Percentiles rank a stretch among this genome's conserved stretches.
Evolutionary conservation across 2,888 invertebrate genomes (phyloP).

Genomic region (Mellilla xanthometata): DNA sequence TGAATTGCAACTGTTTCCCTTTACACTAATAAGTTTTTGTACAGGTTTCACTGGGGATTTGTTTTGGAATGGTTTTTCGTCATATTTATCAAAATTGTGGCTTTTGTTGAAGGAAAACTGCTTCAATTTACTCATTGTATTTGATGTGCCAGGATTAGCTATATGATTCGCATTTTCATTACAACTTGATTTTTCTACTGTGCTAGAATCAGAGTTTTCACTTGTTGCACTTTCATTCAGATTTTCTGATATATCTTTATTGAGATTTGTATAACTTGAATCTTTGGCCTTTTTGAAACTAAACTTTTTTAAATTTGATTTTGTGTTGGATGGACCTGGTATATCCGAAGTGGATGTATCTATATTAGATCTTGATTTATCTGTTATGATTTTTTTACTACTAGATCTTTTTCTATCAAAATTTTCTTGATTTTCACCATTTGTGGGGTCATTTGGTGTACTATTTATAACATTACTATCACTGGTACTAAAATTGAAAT

Average conservation of each 20-base stretch:
- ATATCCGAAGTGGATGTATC: no score
- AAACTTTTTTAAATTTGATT: no score
- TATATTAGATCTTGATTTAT: no score
- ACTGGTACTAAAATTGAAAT: slow-evolving; percentile 47
- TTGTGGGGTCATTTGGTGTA: neutral
- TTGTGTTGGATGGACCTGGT: no score
- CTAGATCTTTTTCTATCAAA: slow-evolving; percentile 3
- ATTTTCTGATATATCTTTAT: neutral
- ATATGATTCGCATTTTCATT: neutral
- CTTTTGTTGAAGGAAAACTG: slow-evolving; percentile 60
- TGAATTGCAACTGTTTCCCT: slow-evolving; percentile 32
- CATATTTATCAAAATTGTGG: slow-evolving; percentile 58
- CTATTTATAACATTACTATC: slow-evolving; percentile 3
- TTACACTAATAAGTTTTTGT: slow-evolving; percentile 34
- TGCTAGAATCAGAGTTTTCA: neutral
- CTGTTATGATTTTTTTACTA: no score
- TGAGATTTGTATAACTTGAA: no score
- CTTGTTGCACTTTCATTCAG: slow-evolving; percentile 2
- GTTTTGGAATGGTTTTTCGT: slow-evolving; percentile 38
- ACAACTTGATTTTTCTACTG: slow-evolving; percentile 15
- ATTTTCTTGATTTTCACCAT: slow-evolving; percentile 10
- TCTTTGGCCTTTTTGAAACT: no score
- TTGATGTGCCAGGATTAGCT: slow-evolving; percentile 20
- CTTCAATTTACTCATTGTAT: slow-evolving; percentile 50
- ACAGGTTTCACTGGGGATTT: slow-evolving; percentile 27